Percentiles rank a stretch among this genome's conserved stretches.
phyloP scores from a whole-genome alignment of 2,888 invertebrate genomes.

The Rhagonycha fulva region DNA sequence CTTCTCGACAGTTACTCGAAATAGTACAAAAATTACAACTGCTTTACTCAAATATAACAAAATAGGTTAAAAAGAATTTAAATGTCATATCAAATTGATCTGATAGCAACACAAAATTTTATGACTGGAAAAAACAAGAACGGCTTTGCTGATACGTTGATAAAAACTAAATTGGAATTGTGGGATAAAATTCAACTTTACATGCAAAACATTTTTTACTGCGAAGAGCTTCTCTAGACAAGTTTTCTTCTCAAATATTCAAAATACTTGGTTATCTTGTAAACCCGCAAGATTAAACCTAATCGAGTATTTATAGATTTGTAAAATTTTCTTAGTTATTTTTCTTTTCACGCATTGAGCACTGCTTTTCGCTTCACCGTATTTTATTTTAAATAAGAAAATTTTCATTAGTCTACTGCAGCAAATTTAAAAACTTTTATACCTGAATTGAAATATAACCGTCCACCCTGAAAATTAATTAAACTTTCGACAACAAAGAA shows the following conservation, averaged over 20 bases:
- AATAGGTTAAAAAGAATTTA: background rate
- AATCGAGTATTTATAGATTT: background rate
- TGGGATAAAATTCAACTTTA: conserved; percentile 15
- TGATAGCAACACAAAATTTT: conserved; percentile 2
- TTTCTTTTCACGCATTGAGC: background rate
- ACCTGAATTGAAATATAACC: too few species aligned
- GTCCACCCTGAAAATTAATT: too few species aligned
- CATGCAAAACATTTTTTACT: conserved; percentile 16
- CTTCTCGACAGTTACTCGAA: too few species aligned
- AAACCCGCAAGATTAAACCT: background rate
- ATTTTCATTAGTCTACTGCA: background rate
- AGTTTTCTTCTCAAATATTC: conserved; percentile 2
- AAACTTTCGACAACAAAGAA: background rate
- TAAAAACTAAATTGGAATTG: conserved; percentile 16
- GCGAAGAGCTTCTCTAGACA: background rate
- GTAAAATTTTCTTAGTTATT: background rate
- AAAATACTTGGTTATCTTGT: conserved; percentile 7
- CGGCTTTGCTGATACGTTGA: conserved; percentile 15
- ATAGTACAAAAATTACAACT: background rate
- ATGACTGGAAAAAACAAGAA: conserved; percentile 15
- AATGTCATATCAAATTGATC: background rate
- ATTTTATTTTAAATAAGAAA: too few species aligned
- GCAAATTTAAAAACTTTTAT: too few species aligned
- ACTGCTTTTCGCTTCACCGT: too few species aligned
- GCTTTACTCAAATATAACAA: background rate